Percentiles rank a stretch among this genome's conserved stretches.
Conservation (phyloP, 92 coral and sea anemone species). For the Palythoa grandis region DNA sequence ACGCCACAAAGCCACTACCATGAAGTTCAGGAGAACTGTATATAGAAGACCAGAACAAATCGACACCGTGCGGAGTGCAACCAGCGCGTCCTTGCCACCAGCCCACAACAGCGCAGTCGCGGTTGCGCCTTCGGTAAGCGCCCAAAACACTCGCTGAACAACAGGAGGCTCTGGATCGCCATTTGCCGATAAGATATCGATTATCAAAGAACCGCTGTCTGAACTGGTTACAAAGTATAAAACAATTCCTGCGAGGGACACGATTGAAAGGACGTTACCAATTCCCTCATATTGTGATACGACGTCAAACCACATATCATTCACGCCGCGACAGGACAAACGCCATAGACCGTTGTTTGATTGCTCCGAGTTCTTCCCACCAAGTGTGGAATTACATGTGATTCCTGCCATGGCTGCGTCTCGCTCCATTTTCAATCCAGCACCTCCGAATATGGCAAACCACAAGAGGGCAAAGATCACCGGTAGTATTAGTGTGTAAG, state of each 20-base stretch:
- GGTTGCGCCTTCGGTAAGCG: conserved; percentile 88
- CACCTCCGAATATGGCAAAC: conserved; percentile 86
- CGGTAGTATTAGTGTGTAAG: conserved; percentile 75
- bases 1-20: conserved; percentile 82
- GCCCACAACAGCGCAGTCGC: conserved; percentile 86
- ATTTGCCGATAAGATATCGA: conserved; percentile 87
- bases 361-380: conserved; percentile 64
- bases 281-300: conserved; percentile 72
- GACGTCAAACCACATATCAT: conserved; percentile 85
- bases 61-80: conserved; percentile 76
- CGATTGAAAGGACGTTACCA: conserved; percentile 62
- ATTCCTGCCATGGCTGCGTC: conserved; percentile 71
- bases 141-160: conserved; percentile 88
- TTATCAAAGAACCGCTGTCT: conserved; percentile 90
- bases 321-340: conserved; percentile 68
- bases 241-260: conserved; percentile 70
- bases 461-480: conserved; percentile 72
- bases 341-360: conserved; percentile 74
- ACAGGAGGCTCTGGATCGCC: conserved; percentile 89
- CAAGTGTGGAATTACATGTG: conserved; percentile 59
- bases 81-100: conserved; percentile 71
- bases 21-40: conserved; percentile 67
- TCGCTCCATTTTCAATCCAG: conserved; percentile 87
- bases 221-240: conserved; percentile 95
- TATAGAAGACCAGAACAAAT: conserved; percentile 75